Evolutionary conservation across 1,140 invertebrate genomes (phyloP).

Genomic region (Drosophila pandora): DNA sequence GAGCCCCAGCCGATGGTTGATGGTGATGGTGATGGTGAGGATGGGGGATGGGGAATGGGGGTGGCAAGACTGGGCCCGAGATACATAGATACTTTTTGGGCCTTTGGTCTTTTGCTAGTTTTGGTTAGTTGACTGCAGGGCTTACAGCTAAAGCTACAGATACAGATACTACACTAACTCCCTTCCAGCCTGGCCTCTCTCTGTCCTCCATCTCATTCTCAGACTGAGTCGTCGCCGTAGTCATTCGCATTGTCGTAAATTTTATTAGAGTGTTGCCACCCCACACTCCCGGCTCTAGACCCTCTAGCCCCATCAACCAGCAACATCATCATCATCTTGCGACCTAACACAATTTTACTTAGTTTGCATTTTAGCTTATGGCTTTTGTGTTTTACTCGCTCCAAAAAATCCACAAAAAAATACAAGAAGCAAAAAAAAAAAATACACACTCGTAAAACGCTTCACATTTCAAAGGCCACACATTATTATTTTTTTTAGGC

Average conservation of each 20-base stretch:
- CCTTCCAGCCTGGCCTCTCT: not conserved
- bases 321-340: slow-evolving; percentile 52
- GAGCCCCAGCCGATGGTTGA: slow-evolving; percentile 11
- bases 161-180: not conserved
- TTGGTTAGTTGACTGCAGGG: slow-evolving; percentile 64
- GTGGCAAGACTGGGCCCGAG: not conserved
- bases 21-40: too few relatives aligned
- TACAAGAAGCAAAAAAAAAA: slow-evolving; percentile 3
- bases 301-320: slow-evolving; percentile 6
- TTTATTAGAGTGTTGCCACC: slow-evolving; percentile 71
- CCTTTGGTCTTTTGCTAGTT: slow-evolving; percentile 57
- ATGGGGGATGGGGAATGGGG: not conserved
- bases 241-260: slow-evolving; percentile 78
- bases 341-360: slow-evolving; percentile 70
- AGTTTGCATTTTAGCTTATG: slow-evolving; percentile 68
- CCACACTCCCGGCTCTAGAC: not conserved
- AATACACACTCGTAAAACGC: slow-evolving; percentile 35
- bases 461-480: slow-evolving; percentile 66
- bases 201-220: slow-evolving; percentile 12
- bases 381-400: slow-evolving; percentile 48
- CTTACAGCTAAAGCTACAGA: slow-evolving; percentile 27
- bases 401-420: slow-evolving; percentile 20
- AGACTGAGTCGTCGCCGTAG: slow-evolving; percentile 54
- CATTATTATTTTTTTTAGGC: slow-evolving; percentile 53
- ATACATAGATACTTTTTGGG: slow-evolving; percentile 60